phyloP scores from a whole-genome alignment of 2,888 invertebrate genomes.

The Coecobrya sp. region DNA sequence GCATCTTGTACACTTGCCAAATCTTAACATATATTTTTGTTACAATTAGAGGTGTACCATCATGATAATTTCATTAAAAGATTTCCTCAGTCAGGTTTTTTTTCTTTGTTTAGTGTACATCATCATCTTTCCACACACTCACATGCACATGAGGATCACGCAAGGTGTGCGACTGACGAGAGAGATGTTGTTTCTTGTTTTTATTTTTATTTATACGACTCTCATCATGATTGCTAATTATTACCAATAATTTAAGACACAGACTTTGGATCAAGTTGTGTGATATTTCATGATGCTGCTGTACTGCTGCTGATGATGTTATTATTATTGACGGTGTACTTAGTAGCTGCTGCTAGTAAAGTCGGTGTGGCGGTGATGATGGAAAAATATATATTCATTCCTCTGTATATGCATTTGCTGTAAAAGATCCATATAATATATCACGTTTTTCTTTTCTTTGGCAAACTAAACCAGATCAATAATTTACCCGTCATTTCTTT shows the following conservation, averaged over 20 bases:
- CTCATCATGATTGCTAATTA: slow-evolving; percentile 56
- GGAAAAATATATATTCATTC: not conserved
- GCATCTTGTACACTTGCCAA: slow-evolving; percentile 55
- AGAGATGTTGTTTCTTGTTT: slow-evolving; percentile 1
- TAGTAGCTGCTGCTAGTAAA: not conserved
- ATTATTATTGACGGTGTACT: too few species aligned
- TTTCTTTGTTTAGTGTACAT: not conserved
- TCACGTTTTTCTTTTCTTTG: slow-evolving; percentile 75
- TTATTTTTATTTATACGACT: slow-evolving; percentile 41
- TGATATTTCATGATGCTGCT: slow-evolving; percentile 6
- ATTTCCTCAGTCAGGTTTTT: slow-evolving; percentile 31
- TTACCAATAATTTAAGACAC: slow-evolving; percentile 53
- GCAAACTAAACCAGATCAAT: slow-evolving; percentile 80
- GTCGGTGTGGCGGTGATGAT: not conserved
- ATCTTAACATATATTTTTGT: slow-evolving; percentile 33
- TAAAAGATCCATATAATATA: slow-evolving; percentile 47
- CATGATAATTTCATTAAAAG: slow-evolving; percentile 47
- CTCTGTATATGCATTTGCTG: not conserved
- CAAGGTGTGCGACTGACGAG: slow-evolving; percentile 17
- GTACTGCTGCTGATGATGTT: not conserved
- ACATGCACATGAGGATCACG: not conserved
- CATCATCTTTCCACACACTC: slow-evolving; percentile 27
- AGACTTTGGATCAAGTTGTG: slow-evolving; percentile 33
- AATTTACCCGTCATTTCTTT: slow-evolving; percentile 77
- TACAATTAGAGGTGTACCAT: slow-evolving; percentile 33